Conservation (phyloP, 2,888 invertebrate species). For the Lepidocyrtinus sp. region DNA sequence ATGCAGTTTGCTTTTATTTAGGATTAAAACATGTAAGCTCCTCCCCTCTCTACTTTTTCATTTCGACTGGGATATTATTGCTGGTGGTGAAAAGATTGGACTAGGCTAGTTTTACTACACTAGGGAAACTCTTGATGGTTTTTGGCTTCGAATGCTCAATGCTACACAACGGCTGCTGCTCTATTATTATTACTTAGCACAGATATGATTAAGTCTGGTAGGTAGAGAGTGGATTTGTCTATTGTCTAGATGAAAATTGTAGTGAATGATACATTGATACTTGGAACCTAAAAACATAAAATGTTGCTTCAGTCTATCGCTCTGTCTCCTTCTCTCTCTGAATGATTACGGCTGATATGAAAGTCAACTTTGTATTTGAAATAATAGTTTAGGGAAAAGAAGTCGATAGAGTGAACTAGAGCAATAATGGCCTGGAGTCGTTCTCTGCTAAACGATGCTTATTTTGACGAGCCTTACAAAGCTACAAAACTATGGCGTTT, state of each 20-base stretch:
- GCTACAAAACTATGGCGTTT: background rate
- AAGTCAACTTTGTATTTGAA: conserved; percentile 11
- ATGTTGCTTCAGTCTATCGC: too few species aligned
- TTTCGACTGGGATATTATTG: too few species aligned
- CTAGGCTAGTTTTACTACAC: too few species aligned
- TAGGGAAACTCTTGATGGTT: too few species aligned
- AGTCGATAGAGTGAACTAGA: conserved; percentile 19
- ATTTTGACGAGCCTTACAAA: conserved; percentile 23
- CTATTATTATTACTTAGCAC: background rate
- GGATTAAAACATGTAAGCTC: background rate
- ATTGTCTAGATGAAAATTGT: background rate
- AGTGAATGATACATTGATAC: too few species aligned
- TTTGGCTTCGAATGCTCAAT: too few species aligned
- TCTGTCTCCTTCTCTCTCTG: too few species aligned
- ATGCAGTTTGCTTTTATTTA: background rate
- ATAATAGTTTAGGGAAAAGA: conserved; percentile 8
- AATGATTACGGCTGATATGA: background rate
- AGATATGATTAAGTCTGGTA: conserved; percentile 10
- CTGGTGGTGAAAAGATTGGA: too few species aligned
- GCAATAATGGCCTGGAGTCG: conserved; percentile 56
- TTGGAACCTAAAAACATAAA: too few species aligned
- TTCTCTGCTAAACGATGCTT: conserved; percentile 39
- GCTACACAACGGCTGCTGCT: background rate
- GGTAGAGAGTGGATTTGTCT: too few species aligned
- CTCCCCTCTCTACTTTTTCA: too few species aligned